A percentile compares a stretch with the other conserved stretches of the same genome.
phyloP scores from a whole-genome alignment of 2,797 vertebrate species.

The Mus spretus region DNA sequence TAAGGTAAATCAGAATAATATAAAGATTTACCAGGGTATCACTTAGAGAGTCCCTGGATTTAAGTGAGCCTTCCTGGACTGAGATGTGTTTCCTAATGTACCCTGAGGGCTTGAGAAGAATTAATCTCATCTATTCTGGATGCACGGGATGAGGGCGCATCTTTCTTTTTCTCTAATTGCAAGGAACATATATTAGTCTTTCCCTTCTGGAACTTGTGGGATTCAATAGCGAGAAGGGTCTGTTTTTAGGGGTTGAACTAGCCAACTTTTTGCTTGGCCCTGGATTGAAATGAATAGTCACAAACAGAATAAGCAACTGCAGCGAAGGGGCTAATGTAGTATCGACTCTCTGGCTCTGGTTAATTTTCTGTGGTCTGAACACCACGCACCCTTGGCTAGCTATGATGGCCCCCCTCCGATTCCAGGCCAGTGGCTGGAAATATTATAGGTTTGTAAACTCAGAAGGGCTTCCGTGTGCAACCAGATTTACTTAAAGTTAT shows the following conservation, averaged over 20 bases:
- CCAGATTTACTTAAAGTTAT: conserved; percentile 76
- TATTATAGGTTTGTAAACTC: conserved; percentile 71
- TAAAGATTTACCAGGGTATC: no score
- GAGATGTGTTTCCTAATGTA: fast-evolving
- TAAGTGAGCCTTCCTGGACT: neutral
- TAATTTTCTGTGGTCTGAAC: conserved; percentile 83
- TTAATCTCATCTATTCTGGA: neutral
- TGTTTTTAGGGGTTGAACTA: conserved; percentile 36
- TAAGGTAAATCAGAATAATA: neutral
- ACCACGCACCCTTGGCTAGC: conserved; percentile 5
- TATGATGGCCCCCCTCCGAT: conserved; percentile 60
- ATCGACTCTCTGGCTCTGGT: conserved; percentile 80
- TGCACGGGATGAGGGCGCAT: neutral
- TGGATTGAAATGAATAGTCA: conserved; percentile 64
- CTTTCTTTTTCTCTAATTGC: neutral
- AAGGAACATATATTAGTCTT: fast-evolving
- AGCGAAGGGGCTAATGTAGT: conserved; percentile 77
- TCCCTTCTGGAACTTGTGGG: conserved; percentile 50
- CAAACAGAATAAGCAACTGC: conserved; percentile 73
- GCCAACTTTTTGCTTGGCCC: neutral
- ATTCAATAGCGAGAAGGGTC: neutral
- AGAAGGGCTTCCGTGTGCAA: conserved; percentile 57
- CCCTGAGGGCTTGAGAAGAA: fast-evolving
- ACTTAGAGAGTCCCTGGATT: neutral
- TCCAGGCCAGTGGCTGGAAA: conserved; percentile 33